phyloP scores from a whole-genome alignment of 2,797 vertebrate genomes.

The Mallotus villosus region DNA sequence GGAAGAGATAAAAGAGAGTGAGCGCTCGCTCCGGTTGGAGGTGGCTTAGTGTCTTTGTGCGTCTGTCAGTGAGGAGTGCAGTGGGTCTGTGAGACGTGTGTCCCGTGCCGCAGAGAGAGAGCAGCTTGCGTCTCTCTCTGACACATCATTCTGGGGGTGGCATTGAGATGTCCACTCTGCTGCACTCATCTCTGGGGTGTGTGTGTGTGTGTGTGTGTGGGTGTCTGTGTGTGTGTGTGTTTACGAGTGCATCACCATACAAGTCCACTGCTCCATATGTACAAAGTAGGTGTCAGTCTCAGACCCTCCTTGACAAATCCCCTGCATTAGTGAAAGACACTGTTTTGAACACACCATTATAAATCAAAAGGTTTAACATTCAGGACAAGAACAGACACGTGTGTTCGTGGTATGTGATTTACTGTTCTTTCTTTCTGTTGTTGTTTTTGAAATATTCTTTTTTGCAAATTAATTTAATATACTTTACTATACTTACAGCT shows the following conservation, averaged over 20 bases:
- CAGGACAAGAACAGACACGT: background rate
- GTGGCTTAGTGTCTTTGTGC: conserved; percentile 73
- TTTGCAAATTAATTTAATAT: background rate
- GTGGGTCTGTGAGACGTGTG: conserved; percentile 57
- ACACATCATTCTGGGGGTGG: conserved; percentile 67
- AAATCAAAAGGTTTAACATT: background rate
- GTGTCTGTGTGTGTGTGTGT: conserved; percentile 27
- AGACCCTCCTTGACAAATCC: conserved; percentile 20
- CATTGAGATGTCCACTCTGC: conserved; percentile 66
- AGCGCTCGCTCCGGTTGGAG: conserved; percentile 62
- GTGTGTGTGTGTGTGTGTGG: conserved; percentile 26
- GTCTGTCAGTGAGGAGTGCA: conserved; percentile 71
- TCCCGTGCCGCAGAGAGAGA: conserved; percentile 56
- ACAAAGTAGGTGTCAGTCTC: conserved; percentile 23
- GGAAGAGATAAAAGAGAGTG: conserved; percentile 16
- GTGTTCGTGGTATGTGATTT: background rate
- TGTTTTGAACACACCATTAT: background rate
- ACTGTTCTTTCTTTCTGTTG: background rate
- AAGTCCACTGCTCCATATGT: conserved; percentile 1
- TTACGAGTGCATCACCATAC: background rate
- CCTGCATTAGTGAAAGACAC: conserved; percentile 16
- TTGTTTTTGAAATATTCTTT: background rate
- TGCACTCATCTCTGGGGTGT: conserved; percentile 45
- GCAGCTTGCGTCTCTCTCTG: conserved; percentile 74
- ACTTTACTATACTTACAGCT: background rate